Base-by-base conservation (phyloP, 2,888 invertebrate genomes). In the Hemicrepidius hirtus region DNA sequence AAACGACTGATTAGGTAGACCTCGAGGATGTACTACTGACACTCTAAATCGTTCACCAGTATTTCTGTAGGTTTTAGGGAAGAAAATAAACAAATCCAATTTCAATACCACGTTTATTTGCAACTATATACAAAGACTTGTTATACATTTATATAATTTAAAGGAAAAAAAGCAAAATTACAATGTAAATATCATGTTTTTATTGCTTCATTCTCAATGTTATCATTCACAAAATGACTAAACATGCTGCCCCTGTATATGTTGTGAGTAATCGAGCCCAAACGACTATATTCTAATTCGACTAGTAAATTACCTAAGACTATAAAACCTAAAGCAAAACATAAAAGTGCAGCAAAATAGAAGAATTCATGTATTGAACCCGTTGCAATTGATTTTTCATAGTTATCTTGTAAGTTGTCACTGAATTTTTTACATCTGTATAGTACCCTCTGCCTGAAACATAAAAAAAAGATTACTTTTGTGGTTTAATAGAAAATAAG, bases 261-360 rank as follows among this genome's bases (percentile, higher is more conserved):
- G 20, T 21, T 57, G 0, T 57, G 12, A 3, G 13, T 13, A 40
- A 9, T 37, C 7, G 6, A 20, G 10, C 20, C 21, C 93, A 81
- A 94, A 89, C 83, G 94, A 94, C 32, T 73, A 32, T 71, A 82
- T 67, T 85, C 82, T 46, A 84, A 78, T 79, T 86, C 85, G 24
- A 85, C 76, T 66, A 85, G 76, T 57, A 86, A 80, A 77, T 84
- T 85, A 0, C 82, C 80, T 79, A 86, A 76, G 6, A 81, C 80
- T 13, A 86, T 80, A 28, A 86, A 68, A 73, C 85, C 82, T 59
- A 86, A 76, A 0, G 84, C 81, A 75, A 86, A 86, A 78, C 85
- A 86, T 50, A 86, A 68, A 37, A 86, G 64, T 13, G 86, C 83
- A 62, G 83, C 84, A 55, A 83, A 80, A 40, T 80, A 81, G 68